These are phyloP conservation scores for Drosophila sturtevanti DNA, from an alignment of 1,140 invertebrate species.

Conservation along the genomic window DNA sequence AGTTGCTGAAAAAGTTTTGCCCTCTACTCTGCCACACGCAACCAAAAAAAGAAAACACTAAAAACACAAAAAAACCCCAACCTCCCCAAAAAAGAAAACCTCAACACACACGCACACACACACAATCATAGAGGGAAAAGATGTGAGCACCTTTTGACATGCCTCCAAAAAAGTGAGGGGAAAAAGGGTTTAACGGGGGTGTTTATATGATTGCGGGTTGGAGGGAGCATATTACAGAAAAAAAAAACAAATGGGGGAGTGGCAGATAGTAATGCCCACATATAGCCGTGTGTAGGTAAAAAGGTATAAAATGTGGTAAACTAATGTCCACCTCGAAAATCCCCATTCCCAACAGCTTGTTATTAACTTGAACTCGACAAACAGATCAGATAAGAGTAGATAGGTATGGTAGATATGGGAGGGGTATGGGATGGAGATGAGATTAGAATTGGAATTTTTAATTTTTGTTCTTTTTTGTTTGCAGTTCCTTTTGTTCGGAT, in stretches of 20 bases:
- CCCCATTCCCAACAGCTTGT: background rate
- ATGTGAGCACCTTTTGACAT: slow-evolving; percentile 63
- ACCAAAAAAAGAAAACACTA: slow-evolving; percentile 13
- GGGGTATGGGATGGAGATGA: slow-evolving; percentile 2
- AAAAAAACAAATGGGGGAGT: background rate
- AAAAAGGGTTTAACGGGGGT: background rate
- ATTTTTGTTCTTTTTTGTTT: background rate
- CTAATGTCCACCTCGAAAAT: slow-evolving; percentile 35
- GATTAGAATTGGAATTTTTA: background rate
- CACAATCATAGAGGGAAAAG: slow-evolving; percentile 4
- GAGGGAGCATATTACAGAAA: no score
- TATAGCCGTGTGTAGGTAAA: slow-evolving; percentile 14
- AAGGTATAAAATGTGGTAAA: slow-evolving; percentile 62
- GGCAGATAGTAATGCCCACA: slow-evolving; percentile 27
- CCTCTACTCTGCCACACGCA: slow-evolving; percentile 13
- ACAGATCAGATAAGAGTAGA: background rate
- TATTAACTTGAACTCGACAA: slow-evolving; percentile 50
- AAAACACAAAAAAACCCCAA: background rate
- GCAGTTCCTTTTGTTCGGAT: no score
- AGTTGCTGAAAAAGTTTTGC: slow-evolving; percentile 69
- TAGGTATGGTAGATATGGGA: no score
- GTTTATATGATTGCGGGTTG: no score
- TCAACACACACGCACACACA: slow-evolving; percentile 18
- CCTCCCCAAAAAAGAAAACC: slow-evolving; percentile 11
- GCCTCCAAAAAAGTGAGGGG: slow-evolving; percentile 8